Percentiles rank a stretch among this genome's conserved stretches.
phyloP scores from a whole-genome alignment of 2,797 vertebrate species.

The Podarcis lilfordi region DNA sequence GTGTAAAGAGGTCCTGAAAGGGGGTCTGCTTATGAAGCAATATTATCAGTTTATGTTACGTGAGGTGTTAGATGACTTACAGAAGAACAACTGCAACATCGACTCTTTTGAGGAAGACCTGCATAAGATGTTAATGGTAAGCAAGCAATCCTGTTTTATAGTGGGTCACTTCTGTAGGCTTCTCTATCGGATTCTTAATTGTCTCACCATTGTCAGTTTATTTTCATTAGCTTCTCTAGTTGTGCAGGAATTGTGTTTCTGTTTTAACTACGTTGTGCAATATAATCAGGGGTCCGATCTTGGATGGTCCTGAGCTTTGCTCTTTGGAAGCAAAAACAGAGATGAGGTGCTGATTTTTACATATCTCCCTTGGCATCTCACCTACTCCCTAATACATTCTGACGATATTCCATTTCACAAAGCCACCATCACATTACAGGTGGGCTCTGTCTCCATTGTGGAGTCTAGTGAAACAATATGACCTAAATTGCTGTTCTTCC shows the following conservation, averaged over 20 bases:
- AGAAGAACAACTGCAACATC: conserved; percentile 89
- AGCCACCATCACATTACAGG: neutral
- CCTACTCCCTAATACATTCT: neutral
- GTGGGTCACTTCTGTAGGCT: neutral
- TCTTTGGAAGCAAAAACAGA: neutral
- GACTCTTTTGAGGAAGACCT: conserved; percentile 98
- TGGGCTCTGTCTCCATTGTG: conserved; percentile 9
- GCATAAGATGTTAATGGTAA: conserved; percentile 97
- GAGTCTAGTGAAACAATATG: neutral
- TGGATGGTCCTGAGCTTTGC: neutral
- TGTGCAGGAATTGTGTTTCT: neutral
- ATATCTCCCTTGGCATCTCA: neutral
- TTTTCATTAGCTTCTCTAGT: neutral
- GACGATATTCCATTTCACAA: neutral
- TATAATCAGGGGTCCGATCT: neutral
- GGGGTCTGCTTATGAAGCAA: conserved; percentile 98
- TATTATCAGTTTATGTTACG: conserved; percentile 99
- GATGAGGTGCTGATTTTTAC: neutral
- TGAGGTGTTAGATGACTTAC: conserved; percentile 85
- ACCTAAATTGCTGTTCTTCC: conserved; percentile 33
- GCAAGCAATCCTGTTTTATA: conserved; percentile 43
- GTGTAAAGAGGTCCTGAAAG: conserved; percentile 97
- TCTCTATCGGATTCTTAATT: neutral
- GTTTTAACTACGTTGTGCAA: neutral
- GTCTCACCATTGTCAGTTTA: neutral